Evolutionary conservation across 2,797 vertebrate species (phyloP).

Genomic region (Micropoecilia bifurca): DNA sequence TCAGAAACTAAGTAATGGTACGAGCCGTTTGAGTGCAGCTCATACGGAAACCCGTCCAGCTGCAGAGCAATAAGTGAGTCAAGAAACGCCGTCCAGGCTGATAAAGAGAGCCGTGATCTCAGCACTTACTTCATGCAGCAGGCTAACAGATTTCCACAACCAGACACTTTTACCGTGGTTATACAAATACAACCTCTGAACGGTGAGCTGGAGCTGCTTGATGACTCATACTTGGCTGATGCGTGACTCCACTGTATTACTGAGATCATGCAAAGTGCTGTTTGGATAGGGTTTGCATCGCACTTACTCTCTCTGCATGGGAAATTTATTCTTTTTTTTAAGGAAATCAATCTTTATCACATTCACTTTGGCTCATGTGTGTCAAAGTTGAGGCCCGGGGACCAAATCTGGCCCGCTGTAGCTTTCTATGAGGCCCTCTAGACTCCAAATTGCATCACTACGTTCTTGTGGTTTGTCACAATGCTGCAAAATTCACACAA

Average conservation of each 20-base stretch:
- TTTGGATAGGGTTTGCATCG: background rate
- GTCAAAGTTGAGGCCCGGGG: no score
- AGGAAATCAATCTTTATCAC: background rate
- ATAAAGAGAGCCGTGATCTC: slow-evolving; percentile 18
- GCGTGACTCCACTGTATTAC: background rate
- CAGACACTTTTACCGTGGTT: slow-evolving; percentile 7
- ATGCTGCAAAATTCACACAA: no score
- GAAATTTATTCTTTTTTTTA: background rate
- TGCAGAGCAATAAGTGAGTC: slow-evolving; percentile 30
- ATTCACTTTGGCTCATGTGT: background rate
- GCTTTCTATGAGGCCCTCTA: no score
- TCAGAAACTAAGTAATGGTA: slow-evolving; percentile 35
- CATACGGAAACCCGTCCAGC: slow-evolving; percentile 9
- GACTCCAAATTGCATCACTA: no score
- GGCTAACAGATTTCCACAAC: slow-evolving; percentile 6
- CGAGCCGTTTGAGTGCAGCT: slow-evolving; percentile 12
- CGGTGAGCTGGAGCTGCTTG: background rate
- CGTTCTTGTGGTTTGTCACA: no score
- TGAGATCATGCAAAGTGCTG: slow-evolving; percentile 1
- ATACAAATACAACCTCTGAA: background rate
- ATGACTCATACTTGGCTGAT: slow-evolving; percentile 3
- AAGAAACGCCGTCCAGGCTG: background rate
- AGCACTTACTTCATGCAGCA: slow-evolving; percentile 2
- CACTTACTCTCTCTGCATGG: background rate
- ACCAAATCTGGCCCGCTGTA: no score